Base-by-base conservation (phyloP, 2,113 vertebrate genomes). In the Eulacestoma nigropectus region DNA sequence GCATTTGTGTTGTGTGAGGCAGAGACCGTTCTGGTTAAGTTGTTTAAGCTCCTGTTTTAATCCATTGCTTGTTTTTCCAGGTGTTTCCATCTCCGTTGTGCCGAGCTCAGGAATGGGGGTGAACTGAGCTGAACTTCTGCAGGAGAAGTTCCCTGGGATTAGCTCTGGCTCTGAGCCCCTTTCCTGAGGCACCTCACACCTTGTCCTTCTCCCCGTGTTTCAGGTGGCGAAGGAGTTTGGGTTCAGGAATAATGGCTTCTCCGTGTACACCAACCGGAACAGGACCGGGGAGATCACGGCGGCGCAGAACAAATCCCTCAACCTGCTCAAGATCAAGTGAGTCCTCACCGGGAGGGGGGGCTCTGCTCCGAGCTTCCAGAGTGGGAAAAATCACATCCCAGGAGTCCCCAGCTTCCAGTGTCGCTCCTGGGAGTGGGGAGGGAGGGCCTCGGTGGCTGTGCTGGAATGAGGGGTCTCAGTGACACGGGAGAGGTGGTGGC, bases 171-270 rank as follows among this genome's bases (percentile, higher is more conserved):
- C 79, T 23, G 30, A 83, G 72, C 68, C 63, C n/a, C 59, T 90
- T n/a, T 33, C 27, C 26, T 46, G 74, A 69, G 42, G 20, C 52
- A 23, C 25, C 77, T 84, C 63, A 65, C 79, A 15, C 59, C 60
- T 15, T 22, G 26, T 52, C 50, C 6, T 44, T 47, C 35, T 80
- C 47, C 93, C 92, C 68, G 42, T 85, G 62, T 87, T 90, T 2
- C 97, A 99, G 99, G 99, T 99, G 44, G 99, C 98, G 41, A 99
- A 99, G 98, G 99, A 99, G 63, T 99, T 99, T 98, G 99, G 99
- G 14, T 99, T 99, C 97, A 99, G 98, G 87, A 99, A 99, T 89
- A 99, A 99, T 32, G 99, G 99, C 11, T 99, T 99, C 96, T 99
- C 99, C 2, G 96, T 99, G 89, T 99, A 99, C 97, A 97, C 98